Percentiles rank a stretch among this genome's conserved stretches.
phyloP scores from a whole-genome alignment of 2,113 vertebrate genomes.

The Nematolebias whitei region DNA sequence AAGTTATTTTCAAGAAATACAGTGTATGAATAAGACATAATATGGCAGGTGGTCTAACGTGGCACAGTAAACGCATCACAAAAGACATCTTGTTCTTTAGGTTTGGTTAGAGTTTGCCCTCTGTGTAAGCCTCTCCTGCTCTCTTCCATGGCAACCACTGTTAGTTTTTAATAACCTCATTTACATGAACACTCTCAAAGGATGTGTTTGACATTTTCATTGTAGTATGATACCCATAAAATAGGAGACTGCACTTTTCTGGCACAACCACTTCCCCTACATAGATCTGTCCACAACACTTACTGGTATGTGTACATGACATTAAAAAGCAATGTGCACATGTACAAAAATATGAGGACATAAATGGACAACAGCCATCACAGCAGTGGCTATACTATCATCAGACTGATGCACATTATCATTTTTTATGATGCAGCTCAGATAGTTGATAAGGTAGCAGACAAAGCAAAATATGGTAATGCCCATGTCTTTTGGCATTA shows the following conservation, averaged over 20 bases:
- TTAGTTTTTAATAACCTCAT: conserved; percentile 76
- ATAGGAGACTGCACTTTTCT: conserved; percentile 22
- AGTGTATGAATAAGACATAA: background rate
- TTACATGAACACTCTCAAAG: conserved; percentile 76
- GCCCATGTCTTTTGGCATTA: background rate
- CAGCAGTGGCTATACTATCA: conserved; percentile 35
- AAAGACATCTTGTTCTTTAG: conserved; percentile 45
- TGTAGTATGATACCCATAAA: conserved; percentile 60
- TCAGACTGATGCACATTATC: conserved; percentile 43
- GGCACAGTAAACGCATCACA: conserved; percentile 17
- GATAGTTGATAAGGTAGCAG: conserved; percentile 54
- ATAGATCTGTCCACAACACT: conserved; percentile 61
- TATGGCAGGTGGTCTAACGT: conserved; percentile 19
- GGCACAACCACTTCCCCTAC: conserved; percentile 58
- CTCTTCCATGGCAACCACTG: conserved; percentile 82
- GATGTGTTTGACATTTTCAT: conserved; percentile 81
- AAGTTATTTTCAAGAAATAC: background rate
- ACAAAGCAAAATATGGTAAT: conserved; percentile 35
- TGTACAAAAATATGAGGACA: conserved; percentile 2
- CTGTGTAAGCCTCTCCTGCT: conserved; percentile 62
- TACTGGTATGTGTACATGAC: conserved; percentile 8
- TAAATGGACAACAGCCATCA: conserved; percentile 44
- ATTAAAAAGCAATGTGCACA: background rate
- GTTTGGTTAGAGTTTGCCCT: conserved; percentile 58
- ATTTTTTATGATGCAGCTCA: conserved; percentile 50